Conservation (phyloP, 2,113 vertebrate genomes). For the Pimephales promelas region DNA sequence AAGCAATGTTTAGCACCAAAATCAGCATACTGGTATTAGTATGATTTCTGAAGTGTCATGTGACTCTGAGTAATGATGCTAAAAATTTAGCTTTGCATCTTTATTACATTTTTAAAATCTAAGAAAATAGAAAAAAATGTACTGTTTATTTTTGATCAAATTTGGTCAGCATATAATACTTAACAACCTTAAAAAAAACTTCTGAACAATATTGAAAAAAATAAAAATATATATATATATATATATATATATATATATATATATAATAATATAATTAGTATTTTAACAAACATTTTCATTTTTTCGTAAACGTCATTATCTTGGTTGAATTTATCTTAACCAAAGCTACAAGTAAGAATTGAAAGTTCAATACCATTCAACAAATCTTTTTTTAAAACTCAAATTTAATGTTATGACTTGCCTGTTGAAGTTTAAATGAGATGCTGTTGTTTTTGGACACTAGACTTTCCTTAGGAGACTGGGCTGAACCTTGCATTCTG, state of each 20-base stretch:
- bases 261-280: too few relatives aligned
- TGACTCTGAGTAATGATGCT: too few relatives aligned
- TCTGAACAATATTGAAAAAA: too few relatives aligned
- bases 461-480: constrained; percentile 72
- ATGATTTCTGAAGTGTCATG: neutral
- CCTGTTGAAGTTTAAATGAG: constrained; percentile 4
- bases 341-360: neutral
- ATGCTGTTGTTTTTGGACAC: constrained; percentile 21
- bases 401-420: neutral
- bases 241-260: too few relatives aligned
- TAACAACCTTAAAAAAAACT: too few relatives aligned
- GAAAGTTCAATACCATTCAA: neutral
- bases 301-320: neutral
- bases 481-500: constrained; percentile 63
- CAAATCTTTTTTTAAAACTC: neutral
- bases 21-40: neutral
- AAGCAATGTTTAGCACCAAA: neutral
- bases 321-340: neutral
- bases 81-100: neutral
- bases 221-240: too few relatives aligned
- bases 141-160: neutral
- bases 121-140: neutral
- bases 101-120: neutral
- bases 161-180: too few relatives aligned
- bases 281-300: too few relatives aligned